Evolutionary conservation across 64 coral and sea anemone genomes (phyloP).

Genomic region (Pachyseris speciosa): DNA sequence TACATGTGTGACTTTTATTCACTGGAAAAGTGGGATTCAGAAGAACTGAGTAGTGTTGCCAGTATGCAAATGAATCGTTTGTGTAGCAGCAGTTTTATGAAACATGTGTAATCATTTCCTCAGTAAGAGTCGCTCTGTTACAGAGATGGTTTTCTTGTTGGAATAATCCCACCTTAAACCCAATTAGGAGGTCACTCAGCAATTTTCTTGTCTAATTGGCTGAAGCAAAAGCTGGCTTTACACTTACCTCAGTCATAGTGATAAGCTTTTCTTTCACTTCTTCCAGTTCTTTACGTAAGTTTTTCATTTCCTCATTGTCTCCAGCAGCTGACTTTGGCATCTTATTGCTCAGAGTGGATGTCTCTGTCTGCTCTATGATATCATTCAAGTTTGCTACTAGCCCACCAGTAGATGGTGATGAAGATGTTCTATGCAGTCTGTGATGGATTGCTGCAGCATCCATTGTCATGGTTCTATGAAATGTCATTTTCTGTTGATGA

Average conservation of each 20-base stretch:
- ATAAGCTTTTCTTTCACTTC: constrained; percentile 70
- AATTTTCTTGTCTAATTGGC: neutral
- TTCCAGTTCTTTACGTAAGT: constrained; percentile 72
- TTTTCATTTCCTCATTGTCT: constrained; percentile 34
- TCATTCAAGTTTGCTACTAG: neutral
- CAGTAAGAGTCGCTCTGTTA: no score
- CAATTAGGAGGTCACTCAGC: no score
- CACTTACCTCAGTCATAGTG: constrained; percentile 66
- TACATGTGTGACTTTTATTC: no score
- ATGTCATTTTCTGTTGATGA: constrained; percentile 8
- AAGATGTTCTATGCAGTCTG: neutral
- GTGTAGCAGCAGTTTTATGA: no score
- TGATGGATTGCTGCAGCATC: neutral
- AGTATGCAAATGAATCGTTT: no score
- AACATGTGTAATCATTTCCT: no score
- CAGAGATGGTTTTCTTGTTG: no score
- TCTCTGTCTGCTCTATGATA: neutral
- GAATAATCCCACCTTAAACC: no score
- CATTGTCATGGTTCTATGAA: constrained; percentile 41
- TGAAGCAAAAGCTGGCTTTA: neutral
- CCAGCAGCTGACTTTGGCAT: neutral
- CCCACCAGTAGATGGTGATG: neutral
- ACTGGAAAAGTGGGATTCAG: no score
- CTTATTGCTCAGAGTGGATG: neutral
- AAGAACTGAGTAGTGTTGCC: no score